Percentiles rank a stretch among this genome's conserved stretches.
phyloP scores from a whole-genome alignment of 2,113 vertebrate species.

The Thermophis baileyi region DNA sequence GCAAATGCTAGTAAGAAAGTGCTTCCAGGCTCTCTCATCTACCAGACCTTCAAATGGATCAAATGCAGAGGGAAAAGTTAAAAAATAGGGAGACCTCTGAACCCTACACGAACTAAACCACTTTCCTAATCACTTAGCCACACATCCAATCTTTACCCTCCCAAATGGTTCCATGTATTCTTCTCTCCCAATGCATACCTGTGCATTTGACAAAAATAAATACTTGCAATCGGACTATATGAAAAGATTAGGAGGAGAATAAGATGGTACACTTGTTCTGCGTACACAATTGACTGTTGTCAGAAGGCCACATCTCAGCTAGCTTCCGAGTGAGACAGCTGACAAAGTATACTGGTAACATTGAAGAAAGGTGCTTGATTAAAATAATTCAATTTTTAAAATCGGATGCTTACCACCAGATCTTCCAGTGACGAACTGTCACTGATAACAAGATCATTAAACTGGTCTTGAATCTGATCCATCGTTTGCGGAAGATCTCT shows the following conservation, averaged over 20 bases:
- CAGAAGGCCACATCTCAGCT: not conserved
- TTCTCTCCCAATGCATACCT: not conserved
- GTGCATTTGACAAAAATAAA: not conserved
- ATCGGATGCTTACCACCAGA: conserved; percentile 73
- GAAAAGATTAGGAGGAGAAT: not conserved
- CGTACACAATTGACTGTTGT: not conserved
- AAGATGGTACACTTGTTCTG: not conserved
- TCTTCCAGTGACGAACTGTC: conserved; percentile 78
- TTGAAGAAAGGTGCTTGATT: not conserved
- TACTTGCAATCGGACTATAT: not conserved
- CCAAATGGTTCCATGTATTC: not conserved
- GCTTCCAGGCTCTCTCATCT: not conserved
- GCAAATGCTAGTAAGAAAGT: not conserved
- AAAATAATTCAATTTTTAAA: conserved; percentile 11
- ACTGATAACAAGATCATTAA: conserved; percentile 81
- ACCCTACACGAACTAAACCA: not conserved
- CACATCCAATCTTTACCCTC: not conserved
- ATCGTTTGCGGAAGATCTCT: conserved; percentile 84
- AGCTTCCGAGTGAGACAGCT: not conserved
- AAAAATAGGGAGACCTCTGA: not conserved
- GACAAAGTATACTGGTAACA: not conserved
- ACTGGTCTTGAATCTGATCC: conserved; percentile 84
- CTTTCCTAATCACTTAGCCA: not conserved
- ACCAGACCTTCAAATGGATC: not conserved
- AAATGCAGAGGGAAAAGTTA: not conserved